Evolutionary conservation across 2,113 vertebrate species (phyloP), one percentile per base, ranked within the genome.

Genomic region (Trichechus manatus): DNA sequence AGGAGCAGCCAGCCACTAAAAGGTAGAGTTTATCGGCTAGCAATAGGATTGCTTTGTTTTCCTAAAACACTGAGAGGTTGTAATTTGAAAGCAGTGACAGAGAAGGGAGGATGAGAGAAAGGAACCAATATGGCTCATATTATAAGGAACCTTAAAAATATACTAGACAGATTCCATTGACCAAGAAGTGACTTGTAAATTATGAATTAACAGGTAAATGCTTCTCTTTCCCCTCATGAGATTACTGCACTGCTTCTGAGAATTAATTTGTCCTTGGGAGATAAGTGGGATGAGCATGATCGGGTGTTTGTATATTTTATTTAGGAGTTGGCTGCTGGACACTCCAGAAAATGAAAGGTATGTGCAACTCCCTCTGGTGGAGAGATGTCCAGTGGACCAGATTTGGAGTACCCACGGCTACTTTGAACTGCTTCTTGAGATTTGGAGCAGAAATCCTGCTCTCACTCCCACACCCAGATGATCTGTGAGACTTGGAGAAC

Each of bases 221-320:
- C 15, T 77, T 94, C 31, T 70, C 77, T 91, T 88, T 59, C 27
- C 83, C 82, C 17, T 83, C 59, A 77, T 19, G 33, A 36, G 29
- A 31, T 87, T 83, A 83, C 5, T 29, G 27, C 53, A 70, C 17
- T 70, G 27, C 77, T 93, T 81, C 56, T 83, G 70, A 77, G 39
- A 91, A 92, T 88, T 92, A 87, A 88, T 44, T 53, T 87, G 27
- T 88, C 27, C 78, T 53, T 91, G 39, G 47, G 61, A 87, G 61
- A n/a, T 79, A 27, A 8, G 63, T 47, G 44, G 33, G n/a, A 53
- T n/a, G 39, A 56, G 39, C 3, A 42, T 22, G 31, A 87, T 66
- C 68, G 74, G 68, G 8, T 74, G 93, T 66, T 64, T 72, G 39
- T 33, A 19, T 66, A 31, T 87, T 66, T 94, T 87, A 88, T 70